Percentiles rank a stretch among this genome's conserved stretches.
These are phyloP conservation scores for Drosophila neotestacea DNA, from an alignment of 2,888 invertebrate species.

Conservation along the genomic window DNA sequence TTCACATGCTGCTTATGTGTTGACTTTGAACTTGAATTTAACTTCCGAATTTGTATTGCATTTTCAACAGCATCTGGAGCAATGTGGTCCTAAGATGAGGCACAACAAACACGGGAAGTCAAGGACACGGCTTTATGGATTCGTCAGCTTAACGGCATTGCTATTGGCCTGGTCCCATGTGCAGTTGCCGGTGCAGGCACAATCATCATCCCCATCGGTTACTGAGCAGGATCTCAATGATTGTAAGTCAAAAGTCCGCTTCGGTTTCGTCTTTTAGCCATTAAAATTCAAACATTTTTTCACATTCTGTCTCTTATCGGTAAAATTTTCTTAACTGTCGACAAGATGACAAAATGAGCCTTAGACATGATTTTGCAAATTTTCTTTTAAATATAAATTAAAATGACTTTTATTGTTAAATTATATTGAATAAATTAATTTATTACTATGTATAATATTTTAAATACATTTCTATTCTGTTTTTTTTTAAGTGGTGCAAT, in stretches of 20 bases:
- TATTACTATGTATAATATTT: too few species aligned
- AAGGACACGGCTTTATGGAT: constrained; percentile 42
- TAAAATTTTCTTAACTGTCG: too few species aligned
- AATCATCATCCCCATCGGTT: constrained; percentile 1
- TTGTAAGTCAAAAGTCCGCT: constrained; percentile 34
- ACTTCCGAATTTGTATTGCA: constrained; percentile 45
- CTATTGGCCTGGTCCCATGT: constrained; percentile 31
- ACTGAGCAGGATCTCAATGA: constrained; percentile 45
- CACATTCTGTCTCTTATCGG: too few species aligned
- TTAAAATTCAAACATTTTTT: too few species aligned
- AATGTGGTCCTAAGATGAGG: constrained; percentile 68
- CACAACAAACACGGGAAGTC: constrained; percentile 53
- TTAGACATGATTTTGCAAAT: too few species aligned
- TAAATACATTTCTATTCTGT: too few species aligned
- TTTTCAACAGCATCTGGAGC: constrained; percentile 43
- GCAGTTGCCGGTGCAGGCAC: constrained; percentile 25
- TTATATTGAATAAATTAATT: too few species aligned
- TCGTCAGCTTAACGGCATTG: constrained; percentile 45
- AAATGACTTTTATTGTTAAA: too few species aligned
- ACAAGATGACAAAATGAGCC: too few species aligned
- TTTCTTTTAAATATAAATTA: too few species aligned
- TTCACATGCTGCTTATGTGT: constrained; percentile 22
- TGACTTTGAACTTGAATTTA: constrained; percentile 44
- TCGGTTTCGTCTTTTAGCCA: too few species aligned
- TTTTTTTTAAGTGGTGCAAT: constrained; percentile 37